A percentile compares a stretch with the other conserved stretches of the same genome.
Evolutionary conservation across 1,140 invertebrate species (phyloP).

Genomic region (Vollenhovia emeryi): DNA sequence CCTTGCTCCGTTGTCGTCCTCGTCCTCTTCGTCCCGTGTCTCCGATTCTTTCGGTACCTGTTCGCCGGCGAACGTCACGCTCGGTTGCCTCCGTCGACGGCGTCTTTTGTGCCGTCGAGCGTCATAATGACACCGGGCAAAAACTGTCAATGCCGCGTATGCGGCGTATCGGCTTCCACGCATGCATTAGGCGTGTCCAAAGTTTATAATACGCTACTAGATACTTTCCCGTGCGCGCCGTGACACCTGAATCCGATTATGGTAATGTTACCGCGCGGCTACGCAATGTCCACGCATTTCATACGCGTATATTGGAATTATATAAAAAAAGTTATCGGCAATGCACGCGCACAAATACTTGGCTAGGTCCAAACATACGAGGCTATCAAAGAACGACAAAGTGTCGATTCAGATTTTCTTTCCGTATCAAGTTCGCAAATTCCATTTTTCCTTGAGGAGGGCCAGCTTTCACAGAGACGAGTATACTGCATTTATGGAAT

Average conservation of each 20-base stretch:
- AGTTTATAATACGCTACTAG: slow-evolving; percentile 38
- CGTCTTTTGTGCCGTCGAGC: slow-evolving; percentile 76
- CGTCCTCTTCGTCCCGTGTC: slow-evolving; percentile 10
- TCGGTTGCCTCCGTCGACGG: slow-evolving; percentile 71
- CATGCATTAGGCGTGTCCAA: slow-evolving; percentile 62
- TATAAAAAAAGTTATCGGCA: neutral
- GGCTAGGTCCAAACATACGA: neutral
- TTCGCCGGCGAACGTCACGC: slow-evolving; percentile 67
- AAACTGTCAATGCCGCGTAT: slow-evolving; percentile 74
- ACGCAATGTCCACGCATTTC: neutral
- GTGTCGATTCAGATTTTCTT: neutral
- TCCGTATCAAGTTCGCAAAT: neutral
- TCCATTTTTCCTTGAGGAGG: neutral
- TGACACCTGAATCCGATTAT: slow-evolving; percentile 58
- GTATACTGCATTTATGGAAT: neutral
- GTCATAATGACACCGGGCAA: slow-evolving; percentile 77
- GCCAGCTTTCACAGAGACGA: neutral
- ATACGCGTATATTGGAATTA: neutral
- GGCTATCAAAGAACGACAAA: neutral
- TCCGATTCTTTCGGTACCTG: slow-evolving; percentile 69
- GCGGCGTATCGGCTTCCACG: slow-evolving; percentile 74
- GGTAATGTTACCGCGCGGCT: slow-evolving; percentile 32
- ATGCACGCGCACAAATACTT: neutral
- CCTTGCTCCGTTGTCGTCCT: slow-evolving; percentile 47
- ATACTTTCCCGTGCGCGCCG: slow-evolving; percentile 14